A percentile compares a stretch with the other conserved stretches of the same genome.
Conservation (phyloP, 2,888 invertebrate genomes). For the Ophion slaviceki region DNA sequence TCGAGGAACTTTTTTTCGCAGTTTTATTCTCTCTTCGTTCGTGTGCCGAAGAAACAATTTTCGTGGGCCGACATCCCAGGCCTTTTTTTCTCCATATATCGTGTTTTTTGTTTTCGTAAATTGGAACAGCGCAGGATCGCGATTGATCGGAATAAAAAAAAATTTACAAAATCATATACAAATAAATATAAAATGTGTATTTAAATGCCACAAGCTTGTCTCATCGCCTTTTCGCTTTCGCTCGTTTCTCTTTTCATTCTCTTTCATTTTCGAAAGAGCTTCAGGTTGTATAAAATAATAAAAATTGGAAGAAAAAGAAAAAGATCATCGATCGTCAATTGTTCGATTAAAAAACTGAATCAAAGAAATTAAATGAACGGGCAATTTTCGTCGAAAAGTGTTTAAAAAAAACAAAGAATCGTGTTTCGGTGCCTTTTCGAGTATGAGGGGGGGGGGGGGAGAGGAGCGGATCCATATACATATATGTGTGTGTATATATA, state of each 20-base stretch:
- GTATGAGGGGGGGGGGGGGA: neutral
- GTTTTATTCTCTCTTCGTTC: constrained; percentile 57
- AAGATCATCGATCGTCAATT: constrained; percentile 66
- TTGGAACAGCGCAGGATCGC: constrained; percentile 35
- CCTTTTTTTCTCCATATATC: neutral
- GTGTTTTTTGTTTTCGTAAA: neutral
- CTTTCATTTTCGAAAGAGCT: constrained; percentile 12
- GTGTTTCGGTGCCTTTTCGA: constrained; percentile 18
- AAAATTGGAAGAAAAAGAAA: neutral
- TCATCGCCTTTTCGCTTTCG: constrained; percentile 42
- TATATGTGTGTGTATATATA: neutral
- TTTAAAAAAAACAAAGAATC: constrained; percentile 31
- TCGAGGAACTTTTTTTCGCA: constrained; percentile 54
- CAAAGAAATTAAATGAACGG: constrained; percentile 1
- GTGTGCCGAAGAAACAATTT: neutral
- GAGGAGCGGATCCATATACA: neutral
- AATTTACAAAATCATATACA: constrained; percentile 72
- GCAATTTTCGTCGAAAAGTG: constrained; percentile 22
- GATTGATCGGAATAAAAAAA: constrained; percentile 42
- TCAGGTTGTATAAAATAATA: constrained; percentile 12
- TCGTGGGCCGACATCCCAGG: no score
- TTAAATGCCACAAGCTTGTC: constrained; percentile 77
- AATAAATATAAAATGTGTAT: constrained; percentile 80
- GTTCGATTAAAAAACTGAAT: constrained; percentile 38
- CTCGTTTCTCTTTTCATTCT: constrained; percentile 20